phyloP scores from a whole-genome alignment of 2,797 vertebrate genomes.

The Artibeus jamaicensis region DNA sequence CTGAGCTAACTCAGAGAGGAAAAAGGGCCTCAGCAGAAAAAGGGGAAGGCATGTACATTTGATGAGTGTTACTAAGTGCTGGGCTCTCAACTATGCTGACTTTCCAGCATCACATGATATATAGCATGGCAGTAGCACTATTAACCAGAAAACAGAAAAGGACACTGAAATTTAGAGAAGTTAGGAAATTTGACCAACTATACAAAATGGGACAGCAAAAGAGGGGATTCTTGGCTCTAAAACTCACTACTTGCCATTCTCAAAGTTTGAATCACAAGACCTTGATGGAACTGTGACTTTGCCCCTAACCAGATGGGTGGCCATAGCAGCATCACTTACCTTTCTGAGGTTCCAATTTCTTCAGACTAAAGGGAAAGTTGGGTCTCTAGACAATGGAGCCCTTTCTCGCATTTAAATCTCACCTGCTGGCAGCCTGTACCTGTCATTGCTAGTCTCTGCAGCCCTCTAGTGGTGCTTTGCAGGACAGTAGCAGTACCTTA shows the following conservation, averaged over 20 bases:
- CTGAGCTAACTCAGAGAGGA: background rate
- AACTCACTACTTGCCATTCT: background rate
- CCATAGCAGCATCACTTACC: background rate
- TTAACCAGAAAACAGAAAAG: background rate
- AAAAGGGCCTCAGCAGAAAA: background rate
- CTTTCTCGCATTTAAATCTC: rapidly evolving
- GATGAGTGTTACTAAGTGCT: background rate
- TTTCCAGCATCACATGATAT: too few relatives aligned
- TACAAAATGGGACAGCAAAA: background rate
- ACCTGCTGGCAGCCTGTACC: rapidly evolving
- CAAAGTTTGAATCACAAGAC: conserved; percentile 3
- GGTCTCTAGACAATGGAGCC: background rate
- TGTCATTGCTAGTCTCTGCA: conserved; percentile 56
- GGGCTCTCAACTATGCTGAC: background rate
- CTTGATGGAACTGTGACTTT: background rate
- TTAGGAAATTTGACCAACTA: background rate
- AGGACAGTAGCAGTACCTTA: background rate
- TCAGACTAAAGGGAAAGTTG: background rate
- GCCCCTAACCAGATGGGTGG: background rate
- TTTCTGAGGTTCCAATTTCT: background rate
- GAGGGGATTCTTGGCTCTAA: background rate
- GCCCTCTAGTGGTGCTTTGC: conserved; percentile 68
- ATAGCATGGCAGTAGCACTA: rapidly evolving
- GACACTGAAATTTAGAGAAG: background rate
- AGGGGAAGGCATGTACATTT: background rate